These are phyloP conservation scores for Luffia ferchaultella DNA, from an alignment of 2,888 invertebrate genomes.

Conservation along the genomic window DNA sequence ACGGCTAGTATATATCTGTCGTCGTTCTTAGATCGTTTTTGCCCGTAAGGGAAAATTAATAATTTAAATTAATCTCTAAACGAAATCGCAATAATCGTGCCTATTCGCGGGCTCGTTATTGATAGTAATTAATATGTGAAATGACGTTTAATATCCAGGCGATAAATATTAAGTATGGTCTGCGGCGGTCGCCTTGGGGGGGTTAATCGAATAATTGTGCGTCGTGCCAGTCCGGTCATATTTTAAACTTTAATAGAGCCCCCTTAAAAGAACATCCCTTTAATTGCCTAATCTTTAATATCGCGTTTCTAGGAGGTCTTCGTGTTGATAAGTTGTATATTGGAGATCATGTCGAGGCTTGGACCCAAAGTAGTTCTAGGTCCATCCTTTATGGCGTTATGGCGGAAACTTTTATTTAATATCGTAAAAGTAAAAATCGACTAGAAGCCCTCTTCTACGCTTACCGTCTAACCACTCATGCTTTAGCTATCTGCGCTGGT, in stretches of 20 bases:
- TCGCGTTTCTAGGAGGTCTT: slow-evolving; percentile 39
- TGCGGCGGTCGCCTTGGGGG: slow-evolving; percentile 36
- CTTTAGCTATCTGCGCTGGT: no score
- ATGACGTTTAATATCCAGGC: slow-evolving; percentile 45
- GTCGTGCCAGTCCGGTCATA: slow-evolving; percentile 26
- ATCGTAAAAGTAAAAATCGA: no score
- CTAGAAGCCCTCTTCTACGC: no score
- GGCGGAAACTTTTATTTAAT: no score
- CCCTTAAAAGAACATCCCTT: slow-evolving; percentile 51
- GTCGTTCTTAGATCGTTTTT: no score
- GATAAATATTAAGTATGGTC: slow-evolving; percentile 39
- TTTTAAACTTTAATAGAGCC: slow-evolving; percentile 44
- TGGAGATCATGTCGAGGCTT: background rate
- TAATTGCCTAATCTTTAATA: slow-evolving; percentile 51
- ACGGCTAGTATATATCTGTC: no score
- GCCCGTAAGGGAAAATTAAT: slow-evolving; percentile 28
- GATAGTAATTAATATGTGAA: slow-evolving; percentile 41
- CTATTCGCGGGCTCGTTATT: slow-evolving; percentile 30
- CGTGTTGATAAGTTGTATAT: slow-evolving; percentile 24
- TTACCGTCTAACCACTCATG: no score
- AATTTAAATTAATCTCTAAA: slow-evolving; percentile 29
- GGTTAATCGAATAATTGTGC: slow-evolving; percentile 37
- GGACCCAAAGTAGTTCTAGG: no score
- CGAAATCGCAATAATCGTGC: slow-evolving; percentile 24
- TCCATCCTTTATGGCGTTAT: no score